Base-by-base conservation (phyloP, 2,113 vertebrate genomes). In the Aegithalos caudatus region DNA sequence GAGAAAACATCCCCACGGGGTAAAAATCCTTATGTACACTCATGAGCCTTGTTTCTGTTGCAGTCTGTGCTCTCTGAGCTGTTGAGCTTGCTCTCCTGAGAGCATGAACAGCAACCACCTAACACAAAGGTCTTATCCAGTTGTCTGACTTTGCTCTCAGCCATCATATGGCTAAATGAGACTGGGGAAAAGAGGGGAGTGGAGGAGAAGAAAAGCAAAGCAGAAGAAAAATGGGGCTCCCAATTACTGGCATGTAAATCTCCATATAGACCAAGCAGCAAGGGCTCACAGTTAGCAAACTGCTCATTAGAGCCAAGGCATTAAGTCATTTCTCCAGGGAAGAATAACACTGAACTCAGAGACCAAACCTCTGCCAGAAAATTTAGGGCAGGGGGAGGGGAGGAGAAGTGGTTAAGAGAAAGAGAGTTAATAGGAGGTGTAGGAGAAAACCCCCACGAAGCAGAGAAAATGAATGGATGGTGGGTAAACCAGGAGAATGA, bases 311-410 rank as follows among this genome's bases (percentile, higher is more conserved):
- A 97, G 96, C 96, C 97, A 98, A 97, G 89, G 89, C 76, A 96
- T 96, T 98, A 97, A 97, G 96, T 98, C 96, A 98, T 98, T 96
- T 97, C 97, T 97, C 96, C 56, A 81, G 94, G 96, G 97, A 91
- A 73, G 51, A 79, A 94, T 98, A 95, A 98, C 97, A 85, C 77
- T 95, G 91, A 97, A 92, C 78, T 96, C 77, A 91, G 88, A 97
- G 88, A 65, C 94, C 93, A 94, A 82, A 87, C 35, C 71, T 90
- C 87, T 96, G 95, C 96, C 96, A 92, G 93, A 95, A 97, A 97
- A 93, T 88, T 76, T 79, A 88, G 73, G 60, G 56, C 40, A 83
- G 77, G 78, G 91, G 91, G 89, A 90, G 56, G 93, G 85, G 60
- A 66, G 45, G 37, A 87, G 58, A 81, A 83, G 28, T 58, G 24